Evolutionary conservation across 2,797 vertebrate genomes (phyloP), one percentile per base, ranked within the genome.

Genomic region (Loris lydekkerianus): DNA sequence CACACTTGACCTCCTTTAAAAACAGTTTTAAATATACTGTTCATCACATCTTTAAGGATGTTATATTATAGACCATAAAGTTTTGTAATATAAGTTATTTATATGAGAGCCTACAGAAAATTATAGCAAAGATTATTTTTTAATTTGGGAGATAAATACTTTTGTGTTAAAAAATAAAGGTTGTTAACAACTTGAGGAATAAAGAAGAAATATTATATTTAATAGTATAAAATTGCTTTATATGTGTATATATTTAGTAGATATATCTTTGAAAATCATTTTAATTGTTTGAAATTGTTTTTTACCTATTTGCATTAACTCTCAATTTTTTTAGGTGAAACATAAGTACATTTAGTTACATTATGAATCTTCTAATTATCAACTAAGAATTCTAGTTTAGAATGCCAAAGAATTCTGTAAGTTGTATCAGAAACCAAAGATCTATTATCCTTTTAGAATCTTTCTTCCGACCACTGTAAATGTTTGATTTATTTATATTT

Each of bases 1-100:
- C 98, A 98, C 93, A 98, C 98, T 23, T 98, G 98, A 98, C 98
- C 98, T 98, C 97, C 97, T 98, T 98, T 98, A 97, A 97, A 98
- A 98, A 96, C 97, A 96, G 91, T 98, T 98, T 98, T 97, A 98
- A 98, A 98, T 98, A 97, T 96, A 88, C 97, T 97, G 90, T 98
- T 98, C 97, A 95, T 97, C 97, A 97, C 5, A 15, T 97, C 97
- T 97, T 97, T 96, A 89, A 98, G 96, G 94, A 97, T 89, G 84
- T 93, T 97, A 17, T 2, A 0, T 96, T 96, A 73, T 97, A 96
- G 53, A 94, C 97, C 76, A 4, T 97, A 93, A 96, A 98, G 90
- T 98, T 97, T 92, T 91, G 17, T 95, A 91, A 82, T 95, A 75
- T 78, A 98, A 97, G 80, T 97, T 92, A 49, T 73, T 97, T 94